Percentiles rank a stretch among this genome's conserved stretches.
Evolutionary conservation across 37 sponge, comb jelly and placozoan genomes (phyloP).

Genomic region (Mnemiopsis leidyi): DNA sequence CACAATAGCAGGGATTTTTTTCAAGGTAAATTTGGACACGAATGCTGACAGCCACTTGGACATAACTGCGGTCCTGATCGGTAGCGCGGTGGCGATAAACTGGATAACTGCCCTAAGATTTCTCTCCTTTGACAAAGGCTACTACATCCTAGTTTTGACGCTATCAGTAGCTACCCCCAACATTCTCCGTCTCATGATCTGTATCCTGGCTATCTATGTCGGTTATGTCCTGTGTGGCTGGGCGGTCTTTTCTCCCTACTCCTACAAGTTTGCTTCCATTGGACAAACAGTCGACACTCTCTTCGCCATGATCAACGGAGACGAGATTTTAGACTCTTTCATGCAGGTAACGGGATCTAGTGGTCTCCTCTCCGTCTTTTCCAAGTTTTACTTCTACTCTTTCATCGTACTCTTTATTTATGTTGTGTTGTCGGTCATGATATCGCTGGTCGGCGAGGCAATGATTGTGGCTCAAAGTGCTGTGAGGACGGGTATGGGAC

Average conservation of each 20-base stretch:
- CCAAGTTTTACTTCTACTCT: constrained; percentile 48
- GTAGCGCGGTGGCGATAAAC: constrained; percentile 21
- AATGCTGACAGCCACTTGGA: not conserved
- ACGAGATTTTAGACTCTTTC: constrained; percentile 14
- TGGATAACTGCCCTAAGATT: constrained; percentile 4
- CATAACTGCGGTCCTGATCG: constrained; percentile 13
- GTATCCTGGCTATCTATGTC: constrained; percentile 32
- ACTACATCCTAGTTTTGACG: constrained; percentile 40
- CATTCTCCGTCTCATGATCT: constrained; percentile 41
- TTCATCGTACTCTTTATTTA: constrained; percentile 37
- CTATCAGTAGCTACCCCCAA: constrained; percentile 8
- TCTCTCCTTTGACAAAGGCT: constrained; percentile 49
- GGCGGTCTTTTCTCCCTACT: constrained; percentile 4
- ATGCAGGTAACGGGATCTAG: not conserved
- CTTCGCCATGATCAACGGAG: constrained; percentile 14
- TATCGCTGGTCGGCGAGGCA: constrained; percentile 23
- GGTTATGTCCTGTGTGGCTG: constrained; percentile 36
- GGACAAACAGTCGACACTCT: constrained; percentile 9
- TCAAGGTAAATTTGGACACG: not conserved
- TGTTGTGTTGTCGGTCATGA: constrained; percentile 28
- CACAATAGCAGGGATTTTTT: not conserved
- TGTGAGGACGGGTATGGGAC: constrained; percentile 5
- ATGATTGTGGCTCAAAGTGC: constrained; percentile 14
- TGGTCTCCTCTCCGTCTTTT: not conserved
- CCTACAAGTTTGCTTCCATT: not conserved